Evolutionary conservation across 2,888 invertebrate genomes (phyloP).

Genomic region (Drosophila antonietae): DNA sequence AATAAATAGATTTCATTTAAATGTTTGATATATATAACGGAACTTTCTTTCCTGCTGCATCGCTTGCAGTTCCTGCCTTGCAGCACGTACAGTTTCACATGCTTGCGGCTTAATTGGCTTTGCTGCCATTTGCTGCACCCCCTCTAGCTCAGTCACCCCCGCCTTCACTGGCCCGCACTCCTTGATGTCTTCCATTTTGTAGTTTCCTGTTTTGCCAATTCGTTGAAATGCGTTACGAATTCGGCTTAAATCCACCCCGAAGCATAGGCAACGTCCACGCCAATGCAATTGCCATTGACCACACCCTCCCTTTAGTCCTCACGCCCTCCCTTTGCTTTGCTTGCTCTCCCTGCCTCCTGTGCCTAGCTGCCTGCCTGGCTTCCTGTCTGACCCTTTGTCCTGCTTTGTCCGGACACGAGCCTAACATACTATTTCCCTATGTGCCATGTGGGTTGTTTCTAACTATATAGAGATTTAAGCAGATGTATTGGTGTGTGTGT

Average conservation of each 20-base stretch:
- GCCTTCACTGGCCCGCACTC: neutral
- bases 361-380: neutral
- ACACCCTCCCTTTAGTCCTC: constrained; percentile 54
- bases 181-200: constrained; percentile 54
- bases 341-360: neutral
- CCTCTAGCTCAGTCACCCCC: neutral
- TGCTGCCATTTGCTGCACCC: constrained; percentile 9
- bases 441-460: constrained; percentile 59
- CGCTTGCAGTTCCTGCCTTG: neutral
- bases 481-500: constrained; percentile 5
- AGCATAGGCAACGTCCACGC: constrained; percentile 9
- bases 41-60: neutral
- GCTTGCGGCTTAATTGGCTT: neutral
- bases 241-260: constrained; percentile 56
- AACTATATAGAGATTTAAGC: neutral
- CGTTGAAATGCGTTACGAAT: constrained; percentile 46
- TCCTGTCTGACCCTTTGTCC: constrained; percentile 14
- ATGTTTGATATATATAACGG: neutral
- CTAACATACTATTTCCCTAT: constrained; percentile 33
- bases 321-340: constrained; percentile 14
- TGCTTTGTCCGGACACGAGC: constrained; percentile 41
- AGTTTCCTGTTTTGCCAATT: constrained; percentile 37
- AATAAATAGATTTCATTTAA: too few species aligned
- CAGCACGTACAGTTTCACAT: constrained; percentile 14
- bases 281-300: constrained; percentile 59